Conservation (phyloP, 1,140 invertebrate genomes). For the Hypothenemus hampei region DNA sequence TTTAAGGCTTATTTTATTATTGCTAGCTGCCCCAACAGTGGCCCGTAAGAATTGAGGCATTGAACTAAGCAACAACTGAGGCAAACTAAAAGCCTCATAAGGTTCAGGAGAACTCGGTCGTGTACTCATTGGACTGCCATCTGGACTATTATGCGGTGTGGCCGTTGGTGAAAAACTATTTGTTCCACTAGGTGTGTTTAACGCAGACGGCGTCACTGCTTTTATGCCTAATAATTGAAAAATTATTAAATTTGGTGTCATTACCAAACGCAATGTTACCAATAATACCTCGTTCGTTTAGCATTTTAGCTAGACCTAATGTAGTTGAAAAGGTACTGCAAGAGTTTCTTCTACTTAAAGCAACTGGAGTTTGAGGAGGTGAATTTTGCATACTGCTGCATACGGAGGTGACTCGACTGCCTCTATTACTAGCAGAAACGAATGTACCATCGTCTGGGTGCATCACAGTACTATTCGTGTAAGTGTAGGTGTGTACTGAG, state of each 20-base stretch:
- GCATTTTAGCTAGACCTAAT: slow-evolving; percentile 69
- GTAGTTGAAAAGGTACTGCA: slow-evolving; percentile 76
- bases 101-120: slow-evolving; percentile 54
- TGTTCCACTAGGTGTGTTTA: slow-evolving; percentile 61
- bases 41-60: slow-evolving; percentile 72
- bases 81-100: slow-evolving; percentile 46
- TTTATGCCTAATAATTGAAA: slow-evolving; percentile 51
- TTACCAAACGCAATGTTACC: neutral
- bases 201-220: slow-evolving; percentile 61
- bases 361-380: slow-evolving; percentile 53
- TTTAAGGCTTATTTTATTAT: slow-evolving; percentile 32
- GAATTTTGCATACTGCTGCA: slow-evolving; percentile 49
- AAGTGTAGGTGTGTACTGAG: slow-evolving; percentile 77
- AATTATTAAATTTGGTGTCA: neutral
- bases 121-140: slow-evolving; percentile 54
- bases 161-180: slow-evolving; percentile 70
- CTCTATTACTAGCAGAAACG: slow-evolving; percentile 53
- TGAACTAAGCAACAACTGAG: slow-evolving; percentile 59
- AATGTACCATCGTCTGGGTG: slow-evolving; percentile 78
- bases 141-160: slow-evolving; percentile 77
- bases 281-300: slow-evolving; percentile 65
- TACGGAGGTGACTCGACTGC: slow-evolving; percentile 44
- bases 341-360: slow-evolving; percentile 62
- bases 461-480: slow-evolving; percentile 83
- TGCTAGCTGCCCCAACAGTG: slow-evolving; percentile 52